Evolutionary conservation across 2,113 vertebrate species (phyloP), one percentile per base, ranked within the genome.

Genomic region (Strix aluco): DNA sequence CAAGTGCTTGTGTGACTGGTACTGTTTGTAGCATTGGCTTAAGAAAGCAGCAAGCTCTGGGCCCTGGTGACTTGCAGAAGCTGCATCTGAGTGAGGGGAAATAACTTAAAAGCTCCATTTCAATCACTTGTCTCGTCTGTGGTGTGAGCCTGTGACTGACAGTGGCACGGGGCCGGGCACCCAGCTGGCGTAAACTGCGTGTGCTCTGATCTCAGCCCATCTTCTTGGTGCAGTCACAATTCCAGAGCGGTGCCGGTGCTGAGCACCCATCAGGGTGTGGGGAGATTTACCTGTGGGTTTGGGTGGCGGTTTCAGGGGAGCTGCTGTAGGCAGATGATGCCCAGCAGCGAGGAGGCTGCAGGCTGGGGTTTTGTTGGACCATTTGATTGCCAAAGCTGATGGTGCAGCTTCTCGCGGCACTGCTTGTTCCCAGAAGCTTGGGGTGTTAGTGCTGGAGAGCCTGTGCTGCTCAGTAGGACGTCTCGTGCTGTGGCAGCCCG

Each of bases 51-150:
- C 13, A 0, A 15, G 61, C 49, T 36, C 44, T 19, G 62, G 42
- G 49, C 29, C 8, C 42, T 20, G 57, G 44, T 30, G 80, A 25
- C 17, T 34, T 54, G 52, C 32, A n/a, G 77, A 8, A 80, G 42
- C 67, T 40, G 36, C 15, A 5, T 7, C 54, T 9, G n/a, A 40
- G 49, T 4, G 62, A 58, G 38, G 32, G 11, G 10, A 34, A 42
- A 29, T 0, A 4, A 22, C 13, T 13, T 1, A 2, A 62, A 66
- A 81, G 7, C 46, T 55, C 11, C 8, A 0, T 23, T 58, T 15
- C 8, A 4, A 0, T 47, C 36, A 8, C 8, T 20, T n/a, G n/a
- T 30, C 21, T 40, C 57, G 21, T 44, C 42, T n/a, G 61, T 6
- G 10, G 5, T 9, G 32, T 0, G 20, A 77, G 66, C 18, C 12